Percentiles rank a stretch among this genome's conserved stretches.
Evolutionary conservation across 2,888 invertebrate genomes (phyloP).

Genomic region (Epinotia demarniana): DNA sequence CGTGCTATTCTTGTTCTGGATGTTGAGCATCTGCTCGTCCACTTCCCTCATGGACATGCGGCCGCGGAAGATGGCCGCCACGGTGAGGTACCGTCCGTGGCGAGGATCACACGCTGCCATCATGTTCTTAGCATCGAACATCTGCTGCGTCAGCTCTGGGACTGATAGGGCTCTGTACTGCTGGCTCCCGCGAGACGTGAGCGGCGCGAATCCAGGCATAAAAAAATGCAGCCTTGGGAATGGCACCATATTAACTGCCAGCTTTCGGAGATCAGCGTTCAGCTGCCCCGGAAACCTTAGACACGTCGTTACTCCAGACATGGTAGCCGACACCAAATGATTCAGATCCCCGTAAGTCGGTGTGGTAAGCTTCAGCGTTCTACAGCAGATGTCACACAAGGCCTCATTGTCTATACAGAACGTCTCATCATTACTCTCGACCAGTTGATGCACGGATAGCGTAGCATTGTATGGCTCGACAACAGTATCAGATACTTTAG

Average conservation of each 20-base stretch:
- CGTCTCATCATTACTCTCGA: constrained; percentile 86
- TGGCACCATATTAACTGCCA: constrained; percentile 94
- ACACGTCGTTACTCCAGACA: constrained; percentile 90
- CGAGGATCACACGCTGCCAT: constrained; percentile 94
- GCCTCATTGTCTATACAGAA: constrained; percentile 87
- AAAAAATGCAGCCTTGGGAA: constrained; percentile 80
- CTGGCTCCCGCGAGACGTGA: constrained; percentile 89
- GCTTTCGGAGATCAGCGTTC: constrained; percentile 87
- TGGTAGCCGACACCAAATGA: constrained; percentile 89
- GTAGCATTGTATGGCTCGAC: constrained; percentile 89
- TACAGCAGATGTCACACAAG: constrained; percentile 86
- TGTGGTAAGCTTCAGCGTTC: constrained; percentile 86
- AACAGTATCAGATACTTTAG: constrained; percentile 85
- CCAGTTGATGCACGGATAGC: constrained; percentile 89
- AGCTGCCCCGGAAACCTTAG: constrained; percentile 76
- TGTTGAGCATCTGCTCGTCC: constrained; percentile 88
- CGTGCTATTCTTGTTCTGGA: constrained; percentile 87
- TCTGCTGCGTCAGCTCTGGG: constrained; percentile 91
- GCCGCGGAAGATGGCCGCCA: constrained; percentile 91
- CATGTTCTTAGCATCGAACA: constrained; percentile 95
- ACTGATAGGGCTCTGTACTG: constrained; percentile 92
- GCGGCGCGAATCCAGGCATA: constrained; percentile 78
- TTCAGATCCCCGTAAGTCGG: constrained; percentile 89
- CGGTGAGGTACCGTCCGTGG: constrained; percentile 91
- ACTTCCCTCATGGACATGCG: constrained; percentile 94